Percentiles rank a stretch among this genome's conserved stretches.
These are phyloP conservation scores for Orbicella faveolata DNA, from an alignment of 64 coral and sea anemone species.

Conservation along the genomic window DNA sequence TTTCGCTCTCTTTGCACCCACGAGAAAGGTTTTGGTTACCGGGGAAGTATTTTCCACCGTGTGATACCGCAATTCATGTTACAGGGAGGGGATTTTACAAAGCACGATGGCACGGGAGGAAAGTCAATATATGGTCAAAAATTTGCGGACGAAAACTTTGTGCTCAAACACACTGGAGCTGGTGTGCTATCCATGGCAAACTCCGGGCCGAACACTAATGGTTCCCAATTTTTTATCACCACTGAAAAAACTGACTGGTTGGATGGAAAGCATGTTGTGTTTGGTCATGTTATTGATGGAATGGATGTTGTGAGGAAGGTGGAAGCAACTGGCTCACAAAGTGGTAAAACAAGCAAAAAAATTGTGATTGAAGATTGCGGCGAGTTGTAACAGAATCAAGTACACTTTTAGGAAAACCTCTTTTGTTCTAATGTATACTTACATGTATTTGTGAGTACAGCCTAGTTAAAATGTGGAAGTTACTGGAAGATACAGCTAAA, in stretches of 20 bases:
- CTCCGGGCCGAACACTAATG: constrained; percentile 97
- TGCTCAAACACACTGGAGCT: constrained; percentile 95
- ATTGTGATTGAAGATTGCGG: constrained; percentile 95
- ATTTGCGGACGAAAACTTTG: constrained; percentile 99
- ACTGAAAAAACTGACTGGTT: constrained; percentile 99
- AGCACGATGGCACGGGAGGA: constrained; percentile 90
- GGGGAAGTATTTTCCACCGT: constrained; percentile 88
- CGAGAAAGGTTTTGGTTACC: constrained; percentile 98
- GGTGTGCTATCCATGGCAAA: constrained; percentile 97
- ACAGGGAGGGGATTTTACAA: constrained; percentile 97
- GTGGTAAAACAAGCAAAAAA: constrained; percentile 93
- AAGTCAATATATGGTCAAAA: constrained; percentile 98
- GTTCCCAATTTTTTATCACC: constrained; percentile 96
- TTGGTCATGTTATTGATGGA: constrained; percentile 94
- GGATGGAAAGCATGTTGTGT: constrained; percentile 97
- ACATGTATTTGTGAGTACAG: too few species aligned
- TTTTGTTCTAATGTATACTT: too few species aligned
- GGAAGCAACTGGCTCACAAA: constrained; percentile 85
- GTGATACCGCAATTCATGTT: constrained; percentile 98
- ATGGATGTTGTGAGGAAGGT: constrained; percentile 93
- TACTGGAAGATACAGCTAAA: too few species aligned
- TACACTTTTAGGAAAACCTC: too few species aligned
- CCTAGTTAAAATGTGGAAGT: too few species aligned
- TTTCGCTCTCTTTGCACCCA: constrained; percentile 94
- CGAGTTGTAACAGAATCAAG: constrained; percentile 43